Evolutionary conservation across 2,888 invertebrate genomes (phyloP), one percentile per base, ranked within the genome.

Genomic region (Catocala fraxini): DNA sequence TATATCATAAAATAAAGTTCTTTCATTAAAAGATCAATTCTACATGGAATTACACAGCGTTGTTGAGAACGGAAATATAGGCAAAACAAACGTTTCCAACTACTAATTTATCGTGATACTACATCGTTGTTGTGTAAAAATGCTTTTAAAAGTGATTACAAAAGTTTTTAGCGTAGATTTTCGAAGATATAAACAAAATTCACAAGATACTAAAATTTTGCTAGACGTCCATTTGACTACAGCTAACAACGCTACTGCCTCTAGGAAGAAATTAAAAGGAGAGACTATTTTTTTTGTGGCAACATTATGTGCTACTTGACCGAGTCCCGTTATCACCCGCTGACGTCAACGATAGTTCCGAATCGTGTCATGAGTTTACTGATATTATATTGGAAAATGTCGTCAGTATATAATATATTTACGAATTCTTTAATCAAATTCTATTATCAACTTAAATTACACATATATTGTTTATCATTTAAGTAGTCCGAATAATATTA

Each of bases 151-250:
- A 92, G 85, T 90, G 83, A 85, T 90, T 90, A 84, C 82, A 93
- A 94, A 94, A 93, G 93, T 94, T 93, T 93, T 86, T 81, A 82
- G 85, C 83, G 89, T 87, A 88, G 91, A 91, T 92, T 90, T 83
- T 85, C 91, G 92, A 80, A 87, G 89, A 92, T 94, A 92, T 93
- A 94, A 94, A 94, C 94, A 94, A 93, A 91, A 89, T 86, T 84
- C 86, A 89, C 88, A 83, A 88, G 86, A 82, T 85, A 72, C 82
- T 83, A 83, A 85, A 88, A 59, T 74, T 88, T 85, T 85, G 68
- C 80, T 82, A 81, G 89, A 94, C 94, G 94, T 93, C 94, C 94
- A 94, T 94, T 92, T 86, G 89, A 82, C 82, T 81, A 84, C 90
- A 84, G 87, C 85, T 85, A 86, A 85, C 89, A 89, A 89, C 89